Conservation (phyloP, 1,140 invertebrate species). For the Zaprionus inermis region DNA sequence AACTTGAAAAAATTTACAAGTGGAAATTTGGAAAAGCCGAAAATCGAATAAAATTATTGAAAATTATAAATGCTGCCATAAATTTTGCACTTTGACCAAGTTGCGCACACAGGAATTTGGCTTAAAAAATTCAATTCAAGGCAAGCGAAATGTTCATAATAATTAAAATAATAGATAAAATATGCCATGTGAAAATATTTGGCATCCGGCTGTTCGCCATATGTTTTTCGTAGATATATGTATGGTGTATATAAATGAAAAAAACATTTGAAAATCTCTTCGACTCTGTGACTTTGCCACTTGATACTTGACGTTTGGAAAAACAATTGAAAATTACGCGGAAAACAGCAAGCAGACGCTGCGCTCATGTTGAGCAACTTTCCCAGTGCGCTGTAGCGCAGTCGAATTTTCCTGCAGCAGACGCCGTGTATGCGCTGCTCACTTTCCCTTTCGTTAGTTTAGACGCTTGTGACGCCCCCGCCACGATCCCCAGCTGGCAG, state of each 20-base stretch:
- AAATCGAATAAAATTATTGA: neutral
- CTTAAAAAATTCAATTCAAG: slow-evolving; percentile 43
- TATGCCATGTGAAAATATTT: slow-evolving; percentile 60
- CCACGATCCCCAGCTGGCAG: slow-evolving; percentile 60
- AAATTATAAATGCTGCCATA: slow-evolving; percentile 60
- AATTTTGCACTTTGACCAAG: slow-evolving; percentile 62
- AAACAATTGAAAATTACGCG: slow-evolving; percentile 30
- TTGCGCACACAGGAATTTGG: slow-evolving; percentile 33
- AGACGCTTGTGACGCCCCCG: slow-evolving; percentile 40
- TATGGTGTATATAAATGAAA: neutral
- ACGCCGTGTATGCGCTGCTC: too few relatives aligned
- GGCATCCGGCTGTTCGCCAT: slow-evolving; percentile 53
- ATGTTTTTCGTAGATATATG: slow-evolving; percentile 38
- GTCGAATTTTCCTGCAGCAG: slow-evolving; percentile 35
- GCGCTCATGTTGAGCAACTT: slow-evolving; percentile 31
- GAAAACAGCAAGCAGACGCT: neutral
- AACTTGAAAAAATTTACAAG: slow-evolving; percentile 47
- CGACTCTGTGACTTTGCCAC: slow-evolving; percentile 11
- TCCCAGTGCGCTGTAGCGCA: slow-evolving; percentile 19
- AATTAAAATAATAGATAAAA: slow-evolving; percentile 39
- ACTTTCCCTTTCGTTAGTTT: slow-evolving; percentile 30
- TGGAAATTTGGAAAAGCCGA: neutral
- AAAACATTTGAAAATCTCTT: slow-evolving; percentile 17
- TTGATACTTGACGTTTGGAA: slow-evolving; percentile 27
- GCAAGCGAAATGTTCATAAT: slow-evolving; percentile 25